Conservation (phyloP, 2,797 vertebrate genomes). For the Sebastiscus albofasciatus region DNA sequence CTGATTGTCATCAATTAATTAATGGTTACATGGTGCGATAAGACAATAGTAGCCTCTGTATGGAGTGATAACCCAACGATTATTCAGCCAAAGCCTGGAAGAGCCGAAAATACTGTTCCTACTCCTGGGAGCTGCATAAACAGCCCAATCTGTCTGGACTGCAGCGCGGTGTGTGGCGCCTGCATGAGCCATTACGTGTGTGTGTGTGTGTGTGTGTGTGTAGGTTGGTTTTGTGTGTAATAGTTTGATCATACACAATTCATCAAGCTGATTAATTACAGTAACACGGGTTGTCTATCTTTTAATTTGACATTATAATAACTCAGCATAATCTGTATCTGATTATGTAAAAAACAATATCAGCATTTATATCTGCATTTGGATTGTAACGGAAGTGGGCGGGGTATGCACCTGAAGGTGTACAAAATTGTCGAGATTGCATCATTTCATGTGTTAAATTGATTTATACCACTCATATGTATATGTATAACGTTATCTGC, state of each 20-base stretch:
- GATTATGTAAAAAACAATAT: not conserved
- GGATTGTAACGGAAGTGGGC: no score
- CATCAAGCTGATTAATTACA: not conserved
- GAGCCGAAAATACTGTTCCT: constrained; percentile 34
- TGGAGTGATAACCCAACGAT: constrained; percentile 43
- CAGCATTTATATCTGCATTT: not conserved
- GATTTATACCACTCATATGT: not conserved
- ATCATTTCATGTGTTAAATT: not conserved
- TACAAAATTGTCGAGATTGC: not conserved
- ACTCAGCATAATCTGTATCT: not conserved
- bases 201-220: not conserved
- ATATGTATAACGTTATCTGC: not conserved
- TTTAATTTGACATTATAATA: not conserved
- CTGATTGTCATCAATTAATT: constrained; percentile 83
- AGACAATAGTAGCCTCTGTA: constrained; percentile 57
- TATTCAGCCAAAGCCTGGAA: constrained; percentile 39
- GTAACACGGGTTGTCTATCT: not conserved
- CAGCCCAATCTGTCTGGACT: constrained; percentile 44
- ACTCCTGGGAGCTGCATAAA: constrained; percentile 47
- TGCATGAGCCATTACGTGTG: not conserved
- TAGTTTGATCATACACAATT: constrained; percentile 6
- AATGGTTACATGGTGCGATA: constrained; percentile 70
- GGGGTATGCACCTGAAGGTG: no score
- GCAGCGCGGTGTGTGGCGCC: constrained; percentile 9
- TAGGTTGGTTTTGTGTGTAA: not conserved